Percentiles rank a stretch among this genome's conserved stretches.
phyloP scores from a whole-genome alignment of 1,140 invertebrate genomes.

The Scaptomyza montana region DNA sequence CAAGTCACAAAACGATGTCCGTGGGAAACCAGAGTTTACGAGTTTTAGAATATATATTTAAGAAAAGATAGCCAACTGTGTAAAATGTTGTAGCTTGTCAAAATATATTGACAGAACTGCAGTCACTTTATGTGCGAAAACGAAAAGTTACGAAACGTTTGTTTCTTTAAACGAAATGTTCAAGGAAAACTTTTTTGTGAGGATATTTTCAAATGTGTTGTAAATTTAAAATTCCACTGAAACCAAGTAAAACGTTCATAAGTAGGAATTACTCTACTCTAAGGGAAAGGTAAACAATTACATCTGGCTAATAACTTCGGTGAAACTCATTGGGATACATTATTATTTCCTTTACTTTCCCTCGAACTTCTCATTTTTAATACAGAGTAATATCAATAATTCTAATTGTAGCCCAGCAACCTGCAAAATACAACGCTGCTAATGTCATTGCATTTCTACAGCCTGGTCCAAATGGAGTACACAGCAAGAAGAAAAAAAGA shows the following conservation, averaged over 20 bases:
- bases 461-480: slow-evolving; percentile 1
- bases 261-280: too few relatives aligned
- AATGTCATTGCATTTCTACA: slow-evolving; percentile 48
- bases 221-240: background rate
- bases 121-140: background rate
- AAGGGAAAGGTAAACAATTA: too few relatives aligned
- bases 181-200: too few relatives aligned
- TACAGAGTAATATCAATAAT: slow-evolving; percentile 41
- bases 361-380: background rate
- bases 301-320: background rate
- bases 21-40: slow-evolving; percentile 37
- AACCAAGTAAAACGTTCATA: too few relatives aligned
- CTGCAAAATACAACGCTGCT: slow-evolving; percentile 18
- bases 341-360: background rate
- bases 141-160: background rate
- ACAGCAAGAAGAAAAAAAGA: too few relatives aligned
- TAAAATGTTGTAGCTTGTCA: slow-evolving; percentile 15
- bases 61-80: slow-evolving; percentile 9
- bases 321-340: background rate
- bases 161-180: background rate
- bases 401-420: slow-evolving; percentile 39
- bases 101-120: too few relatives aligned
- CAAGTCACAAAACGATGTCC: slow-evolving; percentile 54
- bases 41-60: slow-evolving; percentile 22
- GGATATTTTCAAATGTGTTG: background rate